These are phyloP conservation scores for Tenthredo mesomela DNA, from an alignment of 2,888 invertebrate genomes.

Conservation along the genomic window DNA sequence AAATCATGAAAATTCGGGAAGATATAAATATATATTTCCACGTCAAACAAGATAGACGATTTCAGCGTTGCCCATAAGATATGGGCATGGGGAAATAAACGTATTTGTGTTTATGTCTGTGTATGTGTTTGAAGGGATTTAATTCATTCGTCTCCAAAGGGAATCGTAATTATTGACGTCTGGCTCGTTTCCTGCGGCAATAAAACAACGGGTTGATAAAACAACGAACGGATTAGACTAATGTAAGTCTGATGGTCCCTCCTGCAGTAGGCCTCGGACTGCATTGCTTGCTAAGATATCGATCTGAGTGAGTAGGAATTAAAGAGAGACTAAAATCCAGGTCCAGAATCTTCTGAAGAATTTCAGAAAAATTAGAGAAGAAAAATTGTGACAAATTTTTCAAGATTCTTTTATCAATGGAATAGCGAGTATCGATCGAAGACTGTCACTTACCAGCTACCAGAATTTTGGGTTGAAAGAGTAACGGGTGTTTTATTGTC, in stretches of 20 bases:
- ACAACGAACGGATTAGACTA: constrained; percentile 26
- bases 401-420: not conserved
- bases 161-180: constrained; percentile 16
- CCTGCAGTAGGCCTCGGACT: not conserved
- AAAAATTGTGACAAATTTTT: not conserved
- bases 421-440: constrained; percentile 26
- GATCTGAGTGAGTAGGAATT: not conserved
- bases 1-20: not conserved
- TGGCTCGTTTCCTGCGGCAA: not conserved
- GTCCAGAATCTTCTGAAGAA: not conserved
- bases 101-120: not conserved
- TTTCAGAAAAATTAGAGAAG: not conserved
- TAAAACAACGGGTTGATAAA: constrained; percentile 23
- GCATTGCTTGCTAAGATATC: not conserved
- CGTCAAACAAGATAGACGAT: too few species aligned
- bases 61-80: not conserved
- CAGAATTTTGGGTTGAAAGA: not conserved
- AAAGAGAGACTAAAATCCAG: not conserved
- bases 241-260: constrained; percentile 14
- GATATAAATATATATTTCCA: too few species aligned
- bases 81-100: not conserved
- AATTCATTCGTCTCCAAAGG: not conserved
- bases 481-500: not conserved
- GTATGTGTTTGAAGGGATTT: constrained; percentile 39
- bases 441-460: constrained; percentile 29